Evolutionary conservation across 2,888 invertebrate species (phyloP), one percentile per base, ranked within the genome.

Genomic region (Ennomos quercinarius): DNA sequence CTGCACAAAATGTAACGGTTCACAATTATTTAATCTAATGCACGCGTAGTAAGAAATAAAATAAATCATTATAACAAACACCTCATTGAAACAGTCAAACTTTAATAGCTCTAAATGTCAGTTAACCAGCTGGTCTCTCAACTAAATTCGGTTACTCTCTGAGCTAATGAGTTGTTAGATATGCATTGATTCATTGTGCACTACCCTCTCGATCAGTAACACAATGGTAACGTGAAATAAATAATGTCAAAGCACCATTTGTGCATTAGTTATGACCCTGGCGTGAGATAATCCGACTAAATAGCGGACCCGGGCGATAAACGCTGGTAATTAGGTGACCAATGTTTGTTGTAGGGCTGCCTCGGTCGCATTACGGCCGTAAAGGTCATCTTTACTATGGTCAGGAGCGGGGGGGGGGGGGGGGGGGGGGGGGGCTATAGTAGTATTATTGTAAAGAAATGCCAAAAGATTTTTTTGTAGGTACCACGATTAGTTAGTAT

Each of bases 311-410:
- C 61, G 60, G 69, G 67, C 65, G 63, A 61, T 59, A 61, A 64
- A 64, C 61, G 63, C 67, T 68, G 66, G 62, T 72, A 71, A 74
- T 74, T 74, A 72, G 71, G 67, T 70, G 70, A 63, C 63, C 64
- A 68, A 70, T 66, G 57, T 61, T 43, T 43, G 53, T 59, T 52
- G 63, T 68, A 77, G 77, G 77, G 75, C 64, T 76, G 72, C 51
- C 61, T 51, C 52, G 36, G 45, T 12, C 55, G 43, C 42, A 17
- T 44, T 37, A 39, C 50, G 50, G 34, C 48, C 35, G 35, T 48
- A 58, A 51, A 61, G 44, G 49, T 55, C 57, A 45, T 46, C 38
- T 40, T 45, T 45, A 39, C 46, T 35, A 35, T 44, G 35, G 35
- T 35, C 10, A 12, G 12, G 11, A n/a, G n/a, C n/a, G n/a, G n/a